Percentiles rank a stretch among this genome's conserved stretches.
Evolutionary conservation across 1,140 invertebrate species (phyloP).

Genomic region (Neodiprion virginianus): DNA sequence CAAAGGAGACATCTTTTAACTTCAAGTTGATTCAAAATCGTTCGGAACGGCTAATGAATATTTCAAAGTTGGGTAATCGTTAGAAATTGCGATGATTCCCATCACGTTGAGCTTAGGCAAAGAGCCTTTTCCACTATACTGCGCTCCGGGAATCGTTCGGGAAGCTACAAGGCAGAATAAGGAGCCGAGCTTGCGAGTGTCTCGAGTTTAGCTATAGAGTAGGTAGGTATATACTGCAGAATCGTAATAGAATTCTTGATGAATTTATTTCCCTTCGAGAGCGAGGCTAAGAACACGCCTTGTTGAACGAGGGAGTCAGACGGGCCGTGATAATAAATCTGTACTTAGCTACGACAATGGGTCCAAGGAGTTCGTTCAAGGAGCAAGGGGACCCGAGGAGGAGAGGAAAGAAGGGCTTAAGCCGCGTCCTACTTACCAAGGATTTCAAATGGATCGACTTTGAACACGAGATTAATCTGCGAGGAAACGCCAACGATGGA

Average conservation of each 20-base stretch:
- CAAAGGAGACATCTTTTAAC: no score
- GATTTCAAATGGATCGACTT: conserved; percentile 46
- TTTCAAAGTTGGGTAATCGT: background rate
- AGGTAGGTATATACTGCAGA: conserved; percentile 32
- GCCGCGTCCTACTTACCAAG: conserved; percentile 43
- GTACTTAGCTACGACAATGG: conserved; percentile 51
- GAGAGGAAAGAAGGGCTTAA: conserved; percentile 50
- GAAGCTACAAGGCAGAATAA: background rate
- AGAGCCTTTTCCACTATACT: background rate
- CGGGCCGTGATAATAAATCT: conserved; percentile 47
- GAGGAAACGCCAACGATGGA: conserved; percentile 20
- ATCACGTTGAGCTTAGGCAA: background rate
- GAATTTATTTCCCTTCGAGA: conserved; percentile 49
- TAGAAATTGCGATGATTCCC: background rate
- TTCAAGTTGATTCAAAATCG: no score
- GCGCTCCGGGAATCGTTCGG: background rate
- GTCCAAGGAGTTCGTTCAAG: conserved; percentile 12
- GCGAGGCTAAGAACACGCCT: conserved; percentile 11
- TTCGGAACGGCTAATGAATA: background rate
- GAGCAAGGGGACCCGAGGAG: background rate
- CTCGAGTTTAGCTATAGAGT: background rate
- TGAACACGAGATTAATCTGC: conserved; percentile 41
- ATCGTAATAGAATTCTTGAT: conserved; percentile 54
- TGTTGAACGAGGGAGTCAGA: conserved; percentile 11
- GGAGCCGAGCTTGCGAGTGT: background rate